Evolutionary conservation across 2,888 invertebrate species (phyloP).

Genomic region (Lydus trimaculatus): DNA sequence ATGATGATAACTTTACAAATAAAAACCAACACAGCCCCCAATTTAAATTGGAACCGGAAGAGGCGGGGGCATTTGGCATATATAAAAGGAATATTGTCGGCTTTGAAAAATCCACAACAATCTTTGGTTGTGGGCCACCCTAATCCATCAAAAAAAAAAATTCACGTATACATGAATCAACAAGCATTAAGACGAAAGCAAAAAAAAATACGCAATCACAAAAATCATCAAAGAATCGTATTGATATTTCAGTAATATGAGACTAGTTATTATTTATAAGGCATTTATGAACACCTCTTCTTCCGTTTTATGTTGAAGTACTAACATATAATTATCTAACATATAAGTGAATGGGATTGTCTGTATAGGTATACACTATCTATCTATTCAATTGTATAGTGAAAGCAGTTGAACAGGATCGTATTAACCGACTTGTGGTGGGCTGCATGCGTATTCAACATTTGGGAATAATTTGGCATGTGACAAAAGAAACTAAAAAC

Average conservation of each 20-base stretch:
- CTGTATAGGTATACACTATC: slow-evolving; percentile 5
- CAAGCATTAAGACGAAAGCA: background rate
- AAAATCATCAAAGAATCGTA: background rate
- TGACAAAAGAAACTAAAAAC: too few relatives aligned
- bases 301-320: slow-evolving; percentile 25
- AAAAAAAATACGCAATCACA: background rate
- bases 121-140: slow-evolving; percentile 22
- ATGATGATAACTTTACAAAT: slow-evolving; percentile 28
- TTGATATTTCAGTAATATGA: slow-evolving; percentile 9
- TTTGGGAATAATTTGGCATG: too few relatives aligned
- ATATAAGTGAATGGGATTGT: background rate
- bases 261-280: slow-evolving; percentile 34
- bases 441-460: too few relatives aligned
- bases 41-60: slow-evolving; percentile 32
- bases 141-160: slow-evolving; percentile 17
- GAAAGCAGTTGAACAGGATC: background rate
- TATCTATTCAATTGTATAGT: slow-evolving; percentile 1
- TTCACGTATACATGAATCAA: slow-evolving; percentile 3
- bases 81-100: slow-evolving; percentile 24
- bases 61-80: slow-evolving; percentile 33
- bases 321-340: background rate
- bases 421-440: background rate
- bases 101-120: slow-evolving; percentile 29
- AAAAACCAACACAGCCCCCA: slow-evolving; percentile 27
- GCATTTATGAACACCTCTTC: slow-evolving; percentile 41